Percentiles rank a stretch among this genome's conserved stretches.
phyloP scores from a whole-genome alignment of 2,797 vertebrate species.

The Chaetodon trifasciatus region DNA sequence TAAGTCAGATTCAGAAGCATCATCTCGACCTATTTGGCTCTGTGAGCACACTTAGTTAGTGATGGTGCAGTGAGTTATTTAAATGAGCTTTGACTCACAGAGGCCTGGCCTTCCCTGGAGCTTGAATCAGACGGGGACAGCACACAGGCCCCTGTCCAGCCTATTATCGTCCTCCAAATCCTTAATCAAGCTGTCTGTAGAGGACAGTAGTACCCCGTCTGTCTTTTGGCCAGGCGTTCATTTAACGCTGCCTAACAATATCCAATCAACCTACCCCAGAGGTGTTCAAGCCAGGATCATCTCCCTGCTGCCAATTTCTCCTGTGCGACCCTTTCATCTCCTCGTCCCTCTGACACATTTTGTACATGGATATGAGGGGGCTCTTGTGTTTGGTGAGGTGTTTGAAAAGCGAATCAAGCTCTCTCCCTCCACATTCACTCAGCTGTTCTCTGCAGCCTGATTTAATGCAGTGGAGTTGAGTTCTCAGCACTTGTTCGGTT shows the following conservation, averaged over 20 bases:
- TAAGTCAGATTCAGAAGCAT: slow-evolving; percentile 58
- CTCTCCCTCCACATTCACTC: slow-evolving; percentile 51
- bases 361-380: slow-evolving; percentile 49
- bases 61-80: slow-evolving; percentile 81
- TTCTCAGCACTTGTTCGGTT: slow-evolving; percentile 57
- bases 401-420: slow-evolving; percentile 58
- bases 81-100: slow-evolving; percentile 80
- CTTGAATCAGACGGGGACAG: slow-evolving; percentile 68
- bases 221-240: slow-evolving; percentile 52
- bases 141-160: slow-evolving; percentile 65
- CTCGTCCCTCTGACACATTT: slow-evolving; percentile 57
- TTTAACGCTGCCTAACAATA: slow-evolving; percentile 68
- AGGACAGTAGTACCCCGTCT: slow-evolving; percentile 59
- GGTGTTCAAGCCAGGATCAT: slow-evolving; percentile 55
- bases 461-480: slow-evolving; percentile 69
- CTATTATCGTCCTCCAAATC: slow-evolving; percentile 73
- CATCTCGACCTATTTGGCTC: slow-evolving; percentile 77
- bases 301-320: slow-evolving; percentile 57
- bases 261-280: slow-evolving; percentile 62
- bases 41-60: slow-evolving; percentile 67
- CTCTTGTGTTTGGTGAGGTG: slow-evolving; percentile 64
- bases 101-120: slow-evolving; percentile 73
- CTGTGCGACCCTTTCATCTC: slow-evolving; percentile 65
- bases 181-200: slow-evolving; percentile 73
- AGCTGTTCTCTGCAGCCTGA: slow-evolving; percentile 64